A percentile compares a stretch with the other conserved stretches of the same genome.
These are phyloP conservation scores for Apodemus speciosus DNA, from an alignment of 2,113 vertebrate genomes.

Conservation along the genomic window DNA sequence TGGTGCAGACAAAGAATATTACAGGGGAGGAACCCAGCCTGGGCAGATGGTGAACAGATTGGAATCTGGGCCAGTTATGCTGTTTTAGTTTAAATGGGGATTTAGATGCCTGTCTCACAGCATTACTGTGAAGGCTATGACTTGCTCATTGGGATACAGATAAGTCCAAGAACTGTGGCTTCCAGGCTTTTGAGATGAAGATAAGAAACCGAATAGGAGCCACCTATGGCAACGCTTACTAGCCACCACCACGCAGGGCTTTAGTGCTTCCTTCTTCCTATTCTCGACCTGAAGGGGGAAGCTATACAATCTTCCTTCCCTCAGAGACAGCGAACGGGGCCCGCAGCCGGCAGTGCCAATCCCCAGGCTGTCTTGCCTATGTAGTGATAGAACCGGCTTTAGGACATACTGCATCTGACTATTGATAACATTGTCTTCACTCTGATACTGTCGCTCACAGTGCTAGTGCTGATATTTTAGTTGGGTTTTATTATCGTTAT, in stretches of 20 bases:
- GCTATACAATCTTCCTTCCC: fast-evolving
- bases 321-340: neutral
- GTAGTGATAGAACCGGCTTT: neutral
- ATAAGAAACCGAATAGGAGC: neutral
- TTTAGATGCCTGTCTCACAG: neutral
- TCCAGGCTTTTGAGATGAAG: no score
- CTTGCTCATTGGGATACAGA: neutral
- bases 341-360: neutral
- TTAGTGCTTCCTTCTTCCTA: neutral
- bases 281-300: neutral
- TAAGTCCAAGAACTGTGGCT: neutral
- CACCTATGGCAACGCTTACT: fast-evolving
- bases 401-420: fast-evolving
- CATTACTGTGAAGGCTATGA: neutral
- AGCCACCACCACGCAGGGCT: no score
- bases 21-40: neutral
- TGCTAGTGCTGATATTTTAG: fast-evolving
- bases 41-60: neutral
- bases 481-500: neutral
- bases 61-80: neutral
- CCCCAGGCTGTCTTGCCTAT: neutral
- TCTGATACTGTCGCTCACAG: fast-evolving
- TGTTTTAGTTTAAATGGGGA: neutral
- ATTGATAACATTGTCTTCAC: neutral
- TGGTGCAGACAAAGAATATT: fast-evolving